Base-by-base conservation (phyloP, 2,797 vertebrate genomes). In the Sebastiscus albofasciatus region DNA sequence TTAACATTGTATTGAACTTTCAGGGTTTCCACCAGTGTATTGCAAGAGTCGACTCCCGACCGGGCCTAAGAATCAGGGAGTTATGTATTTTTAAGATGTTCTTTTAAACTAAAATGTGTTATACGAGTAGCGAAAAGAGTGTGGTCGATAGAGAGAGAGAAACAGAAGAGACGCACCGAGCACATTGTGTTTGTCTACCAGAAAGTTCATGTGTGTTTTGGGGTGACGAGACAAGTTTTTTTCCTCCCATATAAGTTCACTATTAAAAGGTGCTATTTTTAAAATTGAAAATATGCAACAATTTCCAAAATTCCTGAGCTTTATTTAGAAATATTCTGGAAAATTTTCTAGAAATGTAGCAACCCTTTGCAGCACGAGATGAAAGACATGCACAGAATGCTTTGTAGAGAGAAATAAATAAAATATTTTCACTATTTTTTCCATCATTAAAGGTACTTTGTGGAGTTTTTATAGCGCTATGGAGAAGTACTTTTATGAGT, bases 381-480 rank as follows among this genome's bases (percentile, higher is more conserved):
- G 11, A 58, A 12, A 16, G 55, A 58, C 22, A 26, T 26, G 39
- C 16, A 20, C 46, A 20, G 16, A 52, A 8, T n/a, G 49, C 8
- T 52, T 52, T 8, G 49, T 20, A 49, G 46, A 49, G 16, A 55
- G n/a, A 55, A 12, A 55, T 18, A 52, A 20, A n/a, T 18, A n/a
- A 0, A 1, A 2, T 2, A 0, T 52, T 20, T 9, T 20, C 0
- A 3, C 49, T n/a, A n/a, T 52, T 52, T 52, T 0, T 0, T 52
- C 18, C 49, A 16, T 52, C 0, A 36, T 42, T 67, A 42, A 66
- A 49, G 16, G 8, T 7, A 18, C 26, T 8, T 12, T n/a, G 27
- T 49, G 7, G 11, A 52, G 26, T n/a, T 52, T 31, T 8, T 67
- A 46, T 52, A 0, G 36, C 0, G 20, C 11, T 20, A 52, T 31